Base-by-base conservation (phyloP, 2,797 vertebrate species). In the Pseudomugil tenellus region DNA sequence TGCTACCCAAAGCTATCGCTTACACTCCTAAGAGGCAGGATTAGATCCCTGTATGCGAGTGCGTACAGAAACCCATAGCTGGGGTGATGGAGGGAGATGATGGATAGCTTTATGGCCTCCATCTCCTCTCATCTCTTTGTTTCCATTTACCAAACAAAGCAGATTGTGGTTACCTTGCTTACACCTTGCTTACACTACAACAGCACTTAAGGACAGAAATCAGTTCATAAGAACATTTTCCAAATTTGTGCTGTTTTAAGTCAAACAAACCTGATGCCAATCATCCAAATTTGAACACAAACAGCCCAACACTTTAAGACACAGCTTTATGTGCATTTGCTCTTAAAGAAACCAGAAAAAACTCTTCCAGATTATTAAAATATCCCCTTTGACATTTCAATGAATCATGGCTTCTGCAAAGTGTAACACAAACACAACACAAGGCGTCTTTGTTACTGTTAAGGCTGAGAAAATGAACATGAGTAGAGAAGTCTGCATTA, bases 1-100 rank as follows among this genome's bases (percentile, higher is more conserved):
- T 84, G 87, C 76, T 91, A 87, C 87, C 90, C 90, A 91, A 87
- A 84, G 86, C 81, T 94, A 93, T 93, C 90, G 1, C 72, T 92
- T 92, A 91, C 92, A 84, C 79, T 85, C 86, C 84, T 89, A 75
- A 91, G 86, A 91, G 89, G 87, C 77, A 83, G 89, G 92, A 92
- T 92, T 92, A 91, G 81, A 88, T 83, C 60, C 64, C 61, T 62
- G 76, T 72, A 86, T 81, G 81, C 28, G 76, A 58, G 80, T 80
- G 81, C 77, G 82, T 76, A 34, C 35, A 69, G 62, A 63, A 77
- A 80, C 37, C 49, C 26, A 53, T 70, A 83, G 85, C 83, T 70
- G 75, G 80, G 80, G 75, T 37, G 74, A 60, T 28, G 46, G 69
- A 68, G 80, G 87, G 81, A 82, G 77, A 37, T 87, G 90, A 92